Base-by-base conservation (phyloP, 2,113 vertebrate species). In the Propithecus coquereli region DNA sequence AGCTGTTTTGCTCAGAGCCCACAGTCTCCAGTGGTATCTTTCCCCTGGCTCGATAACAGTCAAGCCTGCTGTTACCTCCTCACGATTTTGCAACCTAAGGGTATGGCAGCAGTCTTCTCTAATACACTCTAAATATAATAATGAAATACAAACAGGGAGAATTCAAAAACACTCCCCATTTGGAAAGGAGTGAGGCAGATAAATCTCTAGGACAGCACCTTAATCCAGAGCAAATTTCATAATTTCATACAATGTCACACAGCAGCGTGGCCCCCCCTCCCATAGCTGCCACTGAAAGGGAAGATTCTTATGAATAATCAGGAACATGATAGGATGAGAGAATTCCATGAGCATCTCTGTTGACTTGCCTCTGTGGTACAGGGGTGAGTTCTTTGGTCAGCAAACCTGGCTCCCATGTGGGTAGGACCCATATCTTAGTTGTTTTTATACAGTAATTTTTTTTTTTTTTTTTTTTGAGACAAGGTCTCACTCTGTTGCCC, bases 51-150 rank as follows among this genome's bases (percentile, higher is more conserved):
- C 45, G 17, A 0, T 37, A 57, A 27, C 52, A 50, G 52, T 3
- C 32, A 37, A 18, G 37, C 11, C 66, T 5, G 1, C 18, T 0
- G 4, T 85, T 5, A 25, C 71, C 1, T 2, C 13, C 43, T 54
- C 30, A 30, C 20, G 37, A 20, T 8, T 27, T n/a, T 27, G 30
- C 59, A 54, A 61, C 20, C 4, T 10, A 47, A 82, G 32, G 57
- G 25, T 45, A 2, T 25, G n/a, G 37, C 7, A 7, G 12, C 18
- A 4, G 2, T 22, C 34, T 40, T 25, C 25, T 1, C 59, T 4
- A 30, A 47, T 1, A 61, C 8, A 20, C 9, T 50, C 32, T 30
- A 40, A 52, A 16, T 13, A 22, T 6, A 30, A 43, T 6, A 45
- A 30, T 71, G 59, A 40, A 23, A 34, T 47, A 20, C 17, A 43